phyloP scores from a whole-genome alignment of 2,113 vertebrate genomes.

The Tonatia bakeri region DNA sequence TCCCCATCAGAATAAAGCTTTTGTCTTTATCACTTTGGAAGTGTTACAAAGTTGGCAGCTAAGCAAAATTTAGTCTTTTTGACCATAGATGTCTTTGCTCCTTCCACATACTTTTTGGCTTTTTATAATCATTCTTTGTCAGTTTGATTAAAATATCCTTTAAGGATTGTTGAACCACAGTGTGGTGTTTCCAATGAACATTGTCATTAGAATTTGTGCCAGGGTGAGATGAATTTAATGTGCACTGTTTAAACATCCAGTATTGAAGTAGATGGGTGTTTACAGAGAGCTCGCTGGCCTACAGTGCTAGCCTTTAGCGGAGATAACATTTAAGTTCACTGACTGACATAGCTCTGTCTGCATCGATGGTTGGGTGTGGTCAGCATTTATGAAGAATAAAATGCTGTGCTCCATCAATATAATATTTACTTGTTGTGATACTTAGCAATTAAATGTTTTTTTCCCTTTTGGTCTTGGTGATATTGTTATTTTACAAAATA shows the following conservation, averaged over 20 bases:
- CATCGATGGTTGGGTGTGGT: neutral
- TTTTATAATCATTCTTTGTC: neutral
- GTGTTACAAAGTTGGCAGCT: neutral
- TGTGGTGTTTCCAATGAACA: neutral
- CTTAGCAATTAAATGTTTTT: neutral
- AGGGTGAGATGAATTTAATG: conserved; percentile 26
- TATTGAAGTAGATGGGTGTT: neutral
- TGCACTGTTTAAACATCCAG: neutral
- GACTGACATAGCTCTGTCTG: neutral
- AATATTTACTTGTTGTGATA: neutral
- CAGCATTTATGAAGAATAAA: neutral
- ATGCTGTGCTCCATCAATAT: neutral
- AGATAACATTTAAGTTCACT: neutral
- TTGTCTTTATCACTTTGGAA: conserved; percentile 13
- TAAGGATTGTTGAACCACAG: neutral
- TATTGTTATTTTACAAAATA: neutral
- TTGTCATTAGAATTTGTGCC: conserved; percentile 31
- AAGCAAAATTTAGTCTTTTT: conserved; percentile 9
- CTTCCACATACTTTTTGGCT: neutral
- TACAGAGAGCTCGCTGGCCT: neutral
- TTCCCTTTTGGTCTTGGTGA: neutral
- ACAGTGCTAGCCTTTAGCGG: neutral
- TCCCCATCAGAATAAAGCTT: conserved; percentile 22
- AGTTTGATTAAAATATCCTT: conserved; percentile 9
- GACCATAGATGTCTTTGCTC: neutral